Conservation (phyloP, 2,888 invertebrate species). For the Caenorhabditis plicata region DNA sequence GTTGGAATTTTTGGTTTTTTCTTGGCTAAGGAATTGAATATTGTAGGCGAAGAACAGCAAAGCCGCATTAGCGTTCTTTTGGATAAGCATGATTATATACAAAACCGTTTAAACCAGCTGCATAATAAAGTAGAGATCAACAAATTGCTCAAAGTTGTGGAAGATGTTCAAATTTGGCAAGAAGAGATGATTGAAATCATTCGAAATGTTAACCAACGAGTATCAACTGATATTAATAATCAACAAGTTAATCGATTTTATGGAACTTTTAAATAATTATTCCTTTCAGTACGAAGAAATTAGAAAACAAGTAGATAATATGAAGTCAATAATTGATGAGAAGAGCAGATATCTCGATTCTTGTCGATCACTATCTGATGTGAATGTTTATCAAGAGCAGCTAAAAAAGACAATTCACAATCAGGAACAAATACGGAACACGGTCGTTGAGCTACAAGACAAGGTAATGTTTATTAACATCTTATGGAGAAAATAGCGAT, state of each 20-base stretch:
- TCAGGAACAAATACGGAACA: conserved; percentile 27
- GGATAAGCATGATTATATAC: conserved; percentile 34
- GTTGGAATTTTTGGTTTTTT: no score
- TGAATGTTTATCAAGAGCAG: conserved; percentile 26
- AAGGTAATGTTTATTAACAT: no score
- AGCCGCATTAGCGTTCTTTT: conserved; percentile 21
- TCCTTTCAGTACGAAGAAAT: conserved; percentile 32
- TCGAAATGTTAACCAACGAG: conserved; percentile 24
- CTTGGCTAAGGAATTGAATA: conserved; percentile 24
- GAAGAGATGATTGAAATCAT: conserved; percentile 44
- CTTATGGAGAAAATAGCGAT: no score
- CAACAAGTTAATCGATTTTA: no score
- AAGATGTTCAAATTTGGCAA: conserved; percentile 46
- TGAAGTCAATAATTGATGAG: conserved; percentile 26
- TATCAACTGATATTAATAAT: conserved; percentile 23
- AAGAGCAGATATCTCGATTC: conserved; percentile 31
- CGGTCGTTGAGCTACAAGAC: conserved; percentile 15
- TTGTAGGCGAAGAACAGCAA: conserved; percentile 23
- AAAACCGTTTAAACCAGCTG: conserved; percentile 24
- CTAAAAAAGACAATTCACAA: conserved; percentile 25
- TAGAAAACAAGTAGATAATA: conserved; percentile 20
- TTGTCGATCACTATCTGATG: conserved; percentile 21
- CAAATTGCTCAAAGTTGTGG: conserved; percentile 21
- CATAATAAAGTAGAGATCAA: conserved; percentile 23
- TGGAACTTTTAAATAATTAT: no score